A percentile compares a stretch with the other conserved stretches of the same genome.
phyloP scores from a whole-genome alignment of 2,888 invertebrate species.

The Charanyca ferruginea region DNA sequence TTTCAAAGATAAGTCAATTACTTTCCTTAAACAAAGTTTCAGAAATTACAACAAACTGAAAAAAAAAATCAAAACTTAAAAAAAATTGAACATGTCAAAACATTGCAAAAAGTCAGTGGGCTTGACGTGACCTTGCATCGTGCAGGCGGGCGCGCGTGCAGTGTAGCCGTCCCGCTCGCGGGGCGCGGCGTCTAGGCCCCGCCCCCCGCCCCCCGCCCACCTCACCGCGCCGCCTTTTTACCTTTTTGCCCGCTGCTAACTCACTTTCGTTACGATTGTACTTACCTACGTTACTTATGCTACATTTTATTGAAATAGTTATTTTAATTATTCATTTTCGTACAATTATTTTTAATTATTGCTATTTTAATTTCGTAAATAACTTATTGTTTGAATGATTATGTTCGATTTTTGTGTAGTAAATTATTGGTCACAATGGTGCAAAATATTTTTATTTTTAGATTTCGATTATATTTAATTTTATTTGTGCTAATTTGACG shows the following conservation, averaged over 20 bases:
- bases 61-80: slow-evolving; percentile 22
- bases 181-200: slow-evolving; percentile 80
- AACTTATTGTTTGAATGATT: neutral
- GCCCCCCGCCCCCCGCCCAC: slow-evolving; percentile 87
- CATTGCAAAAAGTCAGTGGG: slow-evolving; percentile 71
- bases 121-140: slow-evolving; percentile 83
- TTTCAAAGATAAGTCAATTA: too few relatives aligned
- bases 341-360: slow-evolving; percentile 7
- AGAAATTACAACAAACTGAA: slow-evolving; percentile 9
- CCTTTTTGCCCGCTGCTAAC: slow-evolving; percentile 82
- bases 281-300: slow-evolving; percentile 65
- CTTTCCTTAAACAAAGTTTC: neutral
- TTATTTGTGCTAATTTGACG: neutral
- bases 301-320: slow-evolving; percentile 51
- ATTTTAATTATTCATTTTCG: slow-evolving; percentile 36
- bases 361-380: neutral
- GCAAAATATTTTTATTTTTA: neutral
- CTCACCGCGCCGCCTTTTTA: slow-evolving; percentile 81
- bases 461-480: neutral
- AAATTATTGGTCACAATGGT: neutral
- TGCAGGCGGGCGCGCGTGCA: slow-evolving; percentile 67
- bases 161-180: slow-evolving; percentile 80
- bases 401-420: neutral
- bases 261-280: slow-evolving; percentile 78
- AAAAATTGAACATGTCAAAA: slow-evolving; percentile 71